Percentiles rank a stretch among this genome's conserved stretches.
Conservation (phyloP, 2,113 vertebrate genomes). For the Entelurus aequoreus region DNA sequence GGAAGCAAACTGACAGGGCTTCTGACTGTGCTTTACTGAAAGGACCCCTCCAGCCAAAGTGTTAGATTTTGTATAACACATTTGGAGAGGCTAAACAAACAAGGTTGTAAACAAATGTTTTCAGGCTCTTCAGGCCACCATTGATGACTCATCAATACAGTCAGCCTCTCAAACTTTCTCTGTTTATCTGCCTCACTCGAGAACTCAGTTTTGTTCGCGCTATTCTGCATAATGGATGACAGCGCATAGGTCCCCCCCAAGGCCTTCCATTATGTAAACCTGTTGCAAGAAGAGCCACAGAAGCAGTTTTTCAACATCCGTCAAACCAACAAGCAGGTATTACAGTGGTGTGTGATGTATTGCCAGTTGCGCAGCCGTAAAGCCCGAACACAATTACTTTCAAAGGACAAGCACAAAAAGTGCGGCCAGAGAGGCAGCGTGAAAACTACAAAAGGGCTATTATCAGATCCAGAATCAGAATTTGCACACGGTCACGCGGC, state of each 20-base stretch:
- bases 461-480: neutral
- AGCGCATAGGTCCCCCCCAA: constrained; percentile 47
- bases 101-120: neutral
- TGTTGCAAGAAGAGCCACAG: constrained; percentile 59
- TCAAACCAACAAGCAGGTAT: constrained; percentile 34
- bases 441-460: neutral
- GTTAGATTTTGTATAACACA: neutral
- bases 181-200: constrained; percentile 27
- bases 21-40: neutral
- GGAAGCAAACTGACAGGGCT: neutral
- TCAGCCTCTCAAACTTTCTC: constrained; percentile 26
- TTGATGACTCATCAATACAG: constrained; percentile 41
- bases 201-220: constrained; percentile 61
- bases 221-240: constrained; percentile 63
- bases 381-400: constrained; percentile 28
- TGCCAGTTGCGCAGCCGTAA: constrained; percentile 28
- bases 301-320: constrained; percentile 51
- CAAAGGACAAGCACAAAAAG: constrained; percentile 16
- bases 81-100: constrained; percentile 5
- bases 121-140: constrained; percentile 10
- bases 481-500: constrained; percentile 18
- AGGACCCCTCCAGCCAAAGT: neutral
- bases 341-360: constrained; percentile 35
- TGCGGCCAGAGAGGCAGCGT: neutral
- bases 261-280: constrained; percentile 66